Evolutionary conservation across 2,888 invertebrate species (phyloP).

Genomic region (Alitta virens): DNA sequence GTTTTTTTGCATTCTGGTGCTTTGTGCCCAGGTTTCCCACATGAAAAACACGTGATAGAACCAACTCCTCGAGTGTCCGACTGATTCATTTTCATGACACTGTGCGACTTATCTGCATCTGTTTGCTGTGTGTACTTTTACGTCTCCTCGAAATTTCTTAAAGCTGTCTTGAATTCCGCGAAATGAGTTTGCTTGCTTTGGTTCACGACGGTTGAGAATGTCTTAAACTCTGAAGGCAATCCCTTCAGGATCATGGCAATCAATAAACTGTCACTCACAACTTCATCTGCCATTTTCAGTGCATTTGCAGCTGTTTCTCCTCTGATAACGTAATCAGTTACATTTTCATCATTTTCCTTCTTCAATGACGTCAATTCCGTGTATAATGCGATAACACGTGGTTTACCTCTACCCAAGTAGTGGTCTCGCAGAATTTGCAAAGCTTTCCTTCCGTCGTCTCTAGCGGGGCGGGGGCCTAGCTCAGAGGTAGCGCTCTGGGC

Average conservation of each 20-base stretch:
- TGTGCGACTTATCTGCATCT: neutral
- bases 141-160: constrained; percentile 16
- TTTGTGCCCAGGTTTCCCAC: too few species aligned
- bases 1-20: too few species aligned
- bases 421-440: constrained; percentile 16
- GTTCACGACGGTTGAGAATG: constrained; percentile 15
- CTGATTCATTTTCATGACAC: too few species aligned
- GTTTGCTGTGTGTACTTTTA: too few species aligned
- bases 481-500: too few species aligned
- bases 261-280: constrained; percentile 18
- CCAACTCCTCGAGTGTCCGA: too few species aligned
- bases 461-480: too few species aligned
- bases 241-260: constrained; percentile 25
- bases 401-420: constrained; percentile 11
- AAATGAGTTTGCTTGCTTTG: constrained; percentile 13
- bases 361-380: neutral
- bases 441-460: constrained; percentile 21
- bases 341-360: neutral
- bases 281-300: constrained; percentile 13
- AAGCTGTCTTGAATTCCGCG: constrained; percentile 18
- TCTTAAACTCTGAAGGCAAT: constrained; percentile 13
- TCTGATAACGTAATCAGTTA: constrained; percentile 25
- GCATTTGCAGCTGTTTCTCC: constrained; percentile 19
- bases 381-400: constrained; percentile 6
- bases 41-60: too few species aligned